A percentile compares a stretch with the other conserved stretches of the same genome.
These are phyloP conservation scores for Catamblyrhynchus diadema DNA, from an alignment of 2,797 vertebrate species.

Conservation along the genomic window DNA sequence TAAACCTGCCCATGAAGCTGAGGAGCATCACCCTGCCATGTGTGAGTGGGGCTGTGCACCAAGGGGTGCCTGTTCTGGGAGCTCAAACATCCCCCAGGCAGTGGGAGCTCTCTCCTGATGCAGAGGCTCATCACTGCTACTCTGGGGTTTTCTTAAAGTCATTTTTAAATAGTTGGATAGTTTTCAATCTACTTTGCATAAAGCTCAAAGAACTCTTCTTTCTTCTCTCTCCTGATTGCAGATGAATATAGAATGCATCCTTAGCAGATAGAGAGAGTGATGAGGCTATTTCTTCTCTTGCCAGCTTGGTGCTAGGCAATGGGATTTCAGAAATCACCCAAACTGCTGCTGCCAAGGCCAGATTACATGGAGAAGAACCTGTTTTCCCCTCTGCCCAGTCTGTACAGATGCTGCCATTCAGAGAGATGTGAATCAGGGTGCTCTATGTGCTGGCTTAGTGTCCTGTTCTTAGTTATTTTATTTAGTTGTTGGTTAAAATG, in stretches of 20 bases:
- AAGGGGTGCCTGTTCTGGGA: neutral
- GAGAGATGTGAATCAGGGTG: neutral
- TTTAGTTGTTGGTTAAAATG: neutral
- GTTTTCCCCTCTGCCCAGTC: neutral
- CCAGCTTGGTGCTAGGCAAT: neutral
- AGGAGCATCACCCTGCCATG: neutral
- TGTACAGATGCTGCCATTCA: neutral
- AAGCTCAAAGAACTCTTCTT: neutral
- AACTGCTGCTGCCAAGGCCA: neutral
- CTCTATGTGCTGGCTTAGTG: neutral
- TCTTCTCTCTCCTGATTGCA: neutral
- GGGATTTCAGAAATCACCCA: neutral
- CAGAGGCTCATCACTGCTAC: neutral
- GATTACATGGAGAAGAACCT: neutral
- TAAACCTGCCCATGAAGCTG: neutral
- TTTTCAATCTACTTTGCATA: neutral
- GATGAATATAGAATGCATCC: neutral
- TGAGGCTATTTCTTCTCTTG: neutral
- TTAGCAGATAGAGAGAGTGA: neutral
- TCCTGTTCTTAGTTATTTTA: neutral
- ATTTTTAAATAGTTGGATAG: neutral
- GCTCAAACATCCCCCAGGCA: neutral
- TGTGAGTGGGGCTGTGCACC: neutral
- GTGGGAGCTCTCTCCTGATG: neutral
- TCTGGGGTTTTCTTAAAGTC: neutral